A percentile compares a stretch with the other conserved stretches of the same genome.
phyloP scores from a whole-genome alignment of 2,113 vertebrate genomes.

The Cyanoderma ruficeps region DNA sequence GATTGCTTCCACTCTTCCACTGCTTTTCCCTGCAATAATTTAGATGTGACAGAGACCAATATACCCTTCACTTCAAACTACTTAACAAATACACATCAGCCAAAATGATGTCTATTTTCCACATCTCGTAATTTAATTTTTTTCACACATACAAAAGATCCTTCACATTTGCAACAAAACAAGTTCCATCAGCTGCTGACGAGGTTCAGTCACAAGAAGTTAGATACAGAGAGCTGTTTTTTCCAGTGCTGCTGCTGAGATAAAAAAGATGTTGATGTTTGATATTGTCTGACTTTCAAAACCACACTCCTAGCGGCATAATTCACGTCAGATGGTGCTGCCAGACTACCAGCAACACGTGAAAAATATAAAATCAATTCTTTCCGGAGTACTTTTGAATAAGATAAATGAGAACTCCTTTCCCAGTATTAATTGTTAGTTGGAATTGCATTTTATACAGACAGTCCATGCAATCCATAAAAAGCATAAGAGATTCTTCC shows the following conservation, averaged over 20 bases:
- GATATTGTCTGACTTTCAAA: background rate
- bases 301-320: background rate
- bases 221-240: background rate
- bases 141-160: background rate
- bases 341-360: background rate
- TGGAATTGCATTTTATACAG: background rate
- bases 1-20: background rate
- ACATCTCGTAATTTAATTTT: background rate
- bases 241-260: background rate
- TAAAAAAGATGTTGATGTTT: background rate
- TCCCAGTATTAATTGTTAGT: background rate
- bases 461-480: background rate
- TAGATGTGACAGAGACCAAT: background rate
- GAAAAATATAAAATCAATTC: background rate
- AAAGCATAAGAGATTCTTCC: background rate
- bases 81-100: background rate
- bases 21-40: background rate
- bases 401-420: background rate
- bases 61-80: background rate
- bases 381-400: background rate
- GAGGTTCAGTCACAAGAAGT: background rate
- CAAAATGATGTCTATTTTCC: background rate
- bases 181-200: background rate
- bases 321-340: background rate
- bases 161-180: background rate